Base-by-base conservation (phyloP, 1,140 invertebrate genomes). In the Campoletis sonorensis region DNA sequence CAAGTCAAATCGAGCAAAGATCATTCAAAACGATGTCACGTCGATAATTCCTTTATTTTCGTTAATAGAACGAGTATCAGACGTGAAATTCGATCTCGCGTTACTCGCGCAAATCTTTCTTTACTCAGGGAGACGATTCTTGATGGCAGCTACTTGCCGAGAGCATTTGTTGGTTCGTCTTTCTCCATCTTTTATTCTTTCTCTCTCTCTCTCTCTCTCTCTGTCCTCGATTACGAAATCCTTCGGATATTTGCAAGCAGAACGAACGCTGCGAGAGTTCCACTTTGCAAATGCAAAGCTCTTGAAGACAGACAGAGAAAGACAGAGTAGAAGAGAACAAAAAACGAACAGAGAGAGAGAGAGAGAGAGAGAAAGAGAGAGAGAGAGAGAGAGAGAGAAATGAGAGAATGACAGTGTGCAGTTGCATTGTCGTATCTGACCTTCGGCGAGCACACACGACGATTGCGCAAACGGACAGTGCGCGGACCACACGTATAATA, bases 391-490 rank as follows among this genome's bases (percentile, higher is more conserved):
- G 23, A 81, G 61, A 79, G 78, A 79, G 82, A 64, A 83, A 75
- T 75, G 81, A 83, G 82, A 80, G 82, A 79, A 86, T 82, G 82
- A 77, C 76, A 83, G 76, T 64, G 64, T 82, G 16, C 75, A 85
- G 82, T 85, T 78, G 81, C 81, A 87, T 87, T 88, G 86, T 86
- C 84, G 80, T 83, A 51, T 77, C 61, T 83, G 85, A 87, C 84
- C 84, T 85, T 87, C 84, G 83, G n/a, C 58, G 70, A 75, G 61
- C 75, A 71, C 37, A 83, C 73, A 49, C 51, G 75, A 67, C 72
- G 76, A 84, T 88, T 87, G 84, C 85, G 82, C 84, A 88, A 88
- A 88, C 83, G 82, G 81, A 81, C 84, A 82, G 77, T 84, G 15
- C 80, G 76, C 80, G 76, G 79, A 83, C 79, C 82, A 64, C 70